These are phyloP conservation scores for Globia sparganii DNA, from an alignment of 2,888 invertebrate genomes.

Conservation along the genomic window DNA sequence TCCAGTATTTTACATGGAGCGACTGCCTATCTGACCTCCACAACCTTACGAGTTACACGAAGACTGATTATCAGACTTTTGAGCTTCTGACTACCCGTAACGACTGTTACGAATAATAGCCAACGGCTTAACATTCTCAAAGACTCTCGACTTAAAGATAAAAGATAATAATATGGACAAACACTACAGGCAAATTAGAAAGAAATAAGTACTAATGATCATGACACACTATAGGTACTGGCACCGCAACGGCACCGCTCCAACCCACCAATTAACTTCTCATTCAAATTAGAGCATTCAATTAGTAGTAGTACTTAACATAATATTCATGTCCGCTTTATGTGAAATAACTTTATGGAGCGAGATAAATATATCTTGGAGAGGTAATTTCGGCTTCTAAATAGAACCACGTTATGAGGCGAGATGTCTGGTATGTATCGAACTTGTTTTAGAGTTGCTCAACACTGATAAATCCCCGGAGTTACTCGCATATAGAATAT, in stretches of 20 bases:
- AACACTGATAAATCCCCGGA: neutral
- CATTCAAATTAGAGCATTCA: no score
- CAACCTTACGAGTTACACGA: neutral
- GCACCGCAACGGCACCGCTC: no score
- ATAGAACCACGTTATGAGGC: neutral
- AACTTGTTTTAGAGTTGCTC: neutral
- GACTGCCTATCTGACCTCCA: neutral
- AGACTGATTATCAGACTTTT: no score
- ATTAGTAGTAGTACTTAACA: no score
- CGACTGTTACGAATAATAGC: neutral
- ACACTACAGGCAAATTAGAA: neutral
- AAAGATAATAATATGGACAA: neutral
- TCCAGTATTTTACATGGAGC: neutral
- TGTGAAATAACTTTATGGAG: neutral
- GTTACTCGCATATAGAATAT: neutral
- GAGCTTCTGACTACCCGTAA: neutral
- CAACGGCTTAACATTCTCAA: neutral
- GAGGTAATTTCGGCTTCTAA: neutral
- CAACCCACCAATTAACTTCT: no score
- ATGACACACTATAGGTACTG: no score
- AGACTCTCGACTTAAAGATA: no score
- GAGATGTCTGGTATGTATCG: neutral
- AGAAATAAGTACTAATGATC: neutral
- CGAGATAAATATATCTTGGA: neutral
- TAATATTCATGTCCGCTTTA: neutral